phyloP scores from a whole-genome alignment of 37 sponge, comb jelly and placozoan species.

The Beroe ovata region DNA sequence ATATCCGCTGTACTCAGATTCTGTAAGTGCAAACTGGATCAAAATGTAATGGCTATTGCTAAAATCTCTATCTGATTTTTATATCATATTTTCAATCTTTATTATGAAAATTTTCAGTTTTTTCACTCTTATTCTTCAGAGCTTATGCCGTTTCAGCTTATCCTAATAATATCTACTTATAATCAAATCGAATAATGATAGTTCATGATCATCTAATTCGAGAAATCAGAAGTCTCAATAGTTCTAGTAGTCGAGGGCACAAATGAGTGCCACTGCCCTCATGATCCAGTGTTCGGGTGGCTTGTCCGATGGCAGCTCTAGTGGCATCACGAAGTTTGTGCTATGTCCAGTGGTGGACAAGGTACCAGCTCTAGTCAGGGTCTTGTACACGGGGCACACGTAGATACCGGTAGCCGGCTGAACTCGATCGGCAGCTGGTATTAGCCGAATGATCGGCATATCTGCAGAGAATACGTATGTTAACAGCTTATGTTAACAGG shows the following conservation, averaged over 20 bases:
- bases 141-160: too few relatives aligned
- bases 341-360: conserved; percentile 70
- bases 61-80: too few relatives aligned
- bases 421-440: conserved; percentile 82
- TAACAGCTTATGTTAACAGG: too few relatives aligned
- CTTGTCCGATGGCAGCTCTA: conserved; percentile 88
- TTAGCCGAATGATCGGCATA: conserved; percentile 90
- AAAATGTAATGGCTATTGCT: too few relatives aligned
- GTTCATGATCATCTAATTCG: background rate
- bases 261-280: conserved; percentile 60
- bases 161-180: too few relatives aligned
- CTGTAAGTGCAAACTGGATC: too few relatives aligned
- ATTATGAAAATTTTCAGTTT: too few relatives aligned
- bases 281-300: conserved; percentile 94
- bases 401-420: conserved; percentile 82
- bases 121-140: too few relatives aligned
- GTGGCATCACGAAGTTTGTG: conserved; percentile 89
- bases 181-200: background rate
- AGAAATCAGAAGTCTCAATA: too few relatives aligned
- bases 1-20: too few relatives aligned
- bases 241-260: conserved; percentile 49
- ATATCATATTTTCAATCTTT: too few relatives aligned
- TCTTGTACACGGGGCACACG: conserved; percentile 97
- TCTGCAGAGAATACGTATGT: conserved; percentile 66
- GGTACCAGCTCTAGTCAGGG: conserved; percentile 92